Percentiles rank a stretch among this genome's conserved stretches.
These are phyloP conservation scores for Epizoanthus fatuus DNA, from an alignment of 92 coral and sea anemone genomes.

Conservation along the genomic window DNA sequence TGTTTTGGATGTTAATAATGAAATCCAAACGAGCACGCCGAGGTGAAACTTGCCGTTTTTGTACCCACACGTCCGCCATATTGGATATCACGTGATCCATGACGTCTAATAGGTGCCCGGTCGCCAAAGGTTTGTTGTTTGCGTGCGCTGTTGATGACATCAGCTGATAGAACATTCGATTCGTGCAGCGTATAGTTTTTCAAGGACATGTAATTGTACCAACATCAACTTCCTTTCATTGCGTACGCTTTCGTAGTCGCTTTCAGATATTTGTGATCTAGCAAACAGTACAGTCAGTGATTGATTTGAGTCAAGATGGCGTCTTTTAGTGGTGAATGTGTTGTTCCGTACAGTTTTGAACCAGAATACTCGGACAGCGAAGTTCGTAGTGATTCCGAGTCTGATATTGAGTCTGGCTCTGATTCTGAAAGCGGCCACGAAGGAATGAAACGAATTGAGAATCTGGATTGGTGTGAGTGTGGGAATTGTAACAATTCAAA, in stretches of 20 bases:
- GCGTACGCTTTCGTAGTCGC: neutral
- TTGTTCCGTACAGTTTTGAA: too few relatives aligned
- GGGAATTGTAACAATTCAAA: conserved; percentile 21
- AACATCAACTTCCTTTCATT: neutral
- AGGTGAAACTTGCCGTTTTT: neutral
- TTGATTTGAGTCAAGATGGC: neutral
- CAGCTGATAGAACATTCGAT: too few relatives aligned
- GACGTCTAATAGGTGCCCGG: too few relatives aligned
- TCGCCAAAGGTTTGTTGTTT: neutral
- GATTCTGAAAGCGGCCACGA: neutral
- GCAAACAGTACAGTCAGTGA: neutral
- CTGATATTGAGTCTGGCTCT: too few relatives aligned
- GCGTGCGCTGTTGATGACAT: neutral
- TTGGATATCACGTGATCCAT: neutral
- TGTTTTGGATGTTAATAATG: too few relatives aligned
- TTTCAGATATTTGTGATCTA: neutral
- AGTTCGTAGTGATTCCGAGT: too few relatives aligned
- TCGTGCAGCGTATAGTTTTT: too few relatives aligned
- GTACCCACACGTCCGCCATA: neutral
- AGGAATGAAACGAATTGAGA: neutral
- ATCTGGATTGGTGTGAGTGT: conserved; percentile 37
- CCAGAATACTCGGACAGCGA: too few relatives aligned
- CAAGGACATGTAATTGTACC: neutral
- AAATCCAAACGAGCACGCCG: neutral
- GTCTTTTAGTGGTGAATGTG: neutral